Evolutionary conservation across 2,888 invertebrate genomes (phyloP), one percentile per base, ranked within the genome.

Genomic region (Temnothorax ravouxi): DNA sequence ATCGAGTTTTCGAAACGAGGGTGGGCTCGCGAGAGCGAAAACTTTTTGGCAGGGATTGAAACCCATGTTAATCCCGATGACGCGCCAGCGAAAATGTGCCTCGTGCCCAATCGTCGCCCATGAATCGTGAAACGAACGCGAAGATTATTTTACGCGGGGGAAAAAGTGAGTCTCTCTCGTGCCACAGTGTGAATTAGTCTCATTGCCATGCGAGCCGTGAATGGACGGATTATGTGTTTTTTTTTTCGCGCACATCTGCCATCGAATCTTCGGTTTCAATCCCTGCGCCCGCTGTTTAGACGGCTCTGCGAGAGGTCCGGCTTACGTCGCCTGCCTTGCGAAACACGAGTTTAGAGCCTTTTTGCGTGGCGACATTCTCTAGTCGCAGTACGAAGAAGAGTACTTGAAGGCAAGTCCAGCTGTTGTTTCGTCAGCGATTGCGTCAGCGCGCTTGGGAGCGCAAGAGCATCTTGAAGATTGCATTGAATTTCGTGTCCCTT

Each of bases 401-500:
- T 50, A 80, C 72, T 47, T 18, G 72, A 72, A 80, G 59, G 59
- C 47, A 38, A 72, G 59, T 80, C 72, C 79, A 72, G 79, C 72
- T 80, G 79, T 80, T 80, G 79, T 80, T 80, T 80, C 79, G 72
- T 71, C 72, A 80, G 72, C 59, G 79, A 71, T 80, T 80, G 59
- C 59, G 59, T 80, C 72, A 80, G 59, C 25, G 38, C 18, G 34
- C 79, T 71, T 21, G 79, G 21, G 47, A 47, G 79, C 38, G 59
- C 34, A n/a, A 80, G 72, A 80, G 72, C 34, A 59, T 61, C 59
- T 80, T 59, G 72, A 71, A 61, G 34, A 72, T 3, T 61, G 59
- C 59, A 80, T 80, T 50, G 72, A 72, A 29, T 80, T 71, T 80
- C 72, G 59, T n/a, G 69, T 77, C 41, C 54, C 67, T 77, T 54